A percentile compares a stretch with the other conserved stretches of the same genome.
Evolutionary conservation across 30 jellyfish, hydroid and myxozoan genomes (phyloP).

Genomic region (Pelagia noctiluca): DNA sequence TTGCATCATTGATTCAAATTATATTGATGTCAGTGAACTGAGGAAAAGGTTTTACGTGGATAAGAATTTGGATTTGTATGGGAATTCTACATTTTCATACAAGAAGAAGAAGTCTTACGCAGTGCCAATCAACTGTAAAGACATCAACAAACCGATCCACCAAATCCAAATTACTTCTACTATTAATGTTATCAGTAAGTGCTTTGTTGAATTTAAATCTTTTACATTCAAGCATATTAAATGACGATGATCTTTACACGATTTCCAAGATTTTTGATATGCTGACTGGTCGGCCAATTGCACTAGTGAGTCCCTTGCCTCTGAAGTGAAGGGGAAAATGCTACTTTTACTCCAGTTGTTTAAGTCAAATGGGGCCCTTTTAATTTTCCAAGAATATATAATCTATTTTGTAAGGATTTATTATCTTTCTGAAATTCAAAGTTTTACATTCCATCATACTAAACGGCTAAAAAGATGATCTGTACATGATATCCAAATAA

Average conservation of each 20-base stretch:
- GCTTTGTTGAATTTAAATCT: not conserved
- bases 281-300: not conserved
- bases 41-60: constrained; percentile 30
- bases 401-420: too few relatives aligned
- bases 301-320: too few relatives aligned
- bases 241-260: not conserved
- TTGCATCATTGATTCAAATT: constrained; percentile 50
- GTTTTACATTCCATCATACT: too few relatives aligned
- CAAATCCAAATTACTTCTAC: constrained; percentile 20
- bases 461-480: too few relatives aligned
- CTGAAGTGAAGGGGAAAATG: too few relatives aligned
- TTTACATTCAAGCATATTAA: not conserved
- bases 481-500: too few relatives aligned
- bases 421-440: too few relatives aligned
- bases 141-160: constrained; percentile 38
- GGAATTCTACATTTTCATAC: constrained; percentile 36
- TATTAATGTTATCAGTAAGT: constrained; percentile 42
- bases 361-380: too few relatives aligned
- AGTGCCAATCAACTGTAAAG: constrained; percentile 67
- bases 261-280: not conserved
- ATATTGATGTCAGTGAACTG: constrained; percentile 20
- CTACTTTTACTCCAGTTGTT: too few relatives aligned
- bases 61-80: constrained; percentile 21
- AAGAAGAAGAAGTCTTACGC: constrained; percentile 16
- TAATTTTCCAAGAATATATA: too few relatives aligned